Conservation (phyloP, 2,888 invertebrate genomes). For the Cephus rjabovi region DNA sequence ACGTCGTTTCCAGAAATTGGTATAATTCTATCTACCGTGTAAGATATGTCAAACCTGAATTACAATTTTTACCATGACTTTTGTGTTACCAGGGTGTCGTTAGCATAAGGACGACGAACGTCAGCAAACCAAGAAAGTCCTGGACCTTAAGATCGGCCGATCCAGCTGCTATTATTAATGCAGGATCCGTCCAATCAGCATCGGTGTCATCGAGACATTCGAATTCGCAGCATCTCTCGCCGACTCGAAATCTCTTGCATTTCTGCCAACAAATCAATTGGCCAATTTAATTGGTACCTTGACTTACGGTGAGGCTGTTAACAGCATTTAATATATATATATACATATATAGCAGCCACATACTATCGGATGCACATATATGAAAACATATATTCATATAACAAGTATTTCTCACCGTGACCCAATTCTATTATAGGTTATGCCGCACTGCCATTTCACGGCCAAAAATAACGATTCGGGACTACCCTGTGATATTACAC, state of each 20-base stretch:
- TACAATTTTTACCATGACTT: constrained; percentile 11
- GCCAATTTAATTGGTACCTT: too few relatives aligned
- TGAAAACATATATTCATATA: too few relatives aligned
- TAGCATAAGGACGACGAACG: constrained; percentile 28
- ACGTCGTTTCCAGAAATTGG: too few relatives aligned
- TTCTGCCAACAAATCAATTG: constrained; percentile 70
- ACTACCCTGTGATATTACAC: too few relatives aligned
- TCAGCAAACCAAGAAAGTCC: constrained; percentile 16
- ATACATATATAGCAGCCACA: too few relatives aligned
- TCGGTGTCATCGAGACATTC: constrained; percentile 78
- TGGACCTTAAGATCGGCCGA: constrained; percentile 29
- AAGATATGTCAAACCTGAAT: too few relatives aligned
- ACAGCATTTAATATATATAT: too few relatives aligned
- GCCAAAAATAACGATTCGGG: too few relatives aligned
- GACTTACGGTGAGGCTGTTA: too few relatives aligned
- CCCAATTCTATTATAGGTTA: constrained; percentile 31
- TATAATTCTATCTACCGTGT: too few relatives aligned
- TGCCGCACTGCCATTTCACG: background rate
- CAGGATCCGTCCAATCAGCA: constrained; percentile 51
- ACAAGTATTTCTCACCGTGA: constrained; percentile 30
- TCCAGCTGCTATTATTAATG: constrained; percentile 51
- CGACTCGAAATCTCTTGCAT: constrained; percentile 86
- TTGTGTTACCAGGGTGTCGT: constrained; percentile 30
- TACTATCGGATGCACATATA: too few relatives aligned
- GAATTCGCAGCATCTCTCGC: constrained; percentile 89